These are phyloP conservation scores for Apostichopus leukothele DNA, from an alignment of 53 echinoderm and acorn worm genomes.

Conservation along the genomic window DNA sequence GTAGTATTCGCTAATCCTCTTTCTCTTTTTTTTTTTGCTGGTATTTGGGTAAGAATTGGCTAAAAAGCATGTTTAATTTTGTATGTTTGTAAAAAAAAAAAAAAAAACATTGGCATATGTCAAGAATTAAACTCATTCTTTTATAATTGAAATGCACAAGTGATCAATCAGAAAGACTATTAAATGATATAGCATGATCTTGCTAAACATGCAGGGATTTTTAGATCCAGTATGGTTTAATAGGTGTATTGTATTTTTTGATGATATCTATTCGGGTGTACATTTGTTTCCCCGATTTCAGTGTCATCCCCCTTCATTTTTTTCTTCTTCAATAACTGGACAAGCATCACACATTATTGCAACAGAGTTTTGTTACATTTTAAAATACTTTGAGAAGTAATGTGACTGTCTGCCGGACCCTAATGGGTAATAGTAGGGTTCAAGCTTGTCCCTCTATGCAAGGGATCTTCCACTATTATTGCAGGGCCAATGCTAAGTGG, in stretches of 20 bases:
- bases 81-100: constrained; percentile 1
- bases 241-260: neutral
- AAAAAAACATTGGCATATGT: neutral
- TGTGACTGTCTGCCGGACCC: too few relatives aligned
- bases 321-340: too few relatives aligned
- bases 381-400: too few relatives aligned
- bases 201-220: neutral
- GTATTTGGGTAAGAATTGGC: too few relatives aligned
- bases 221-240: neutral
- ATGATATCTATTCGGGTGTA: neutral
- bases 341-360: too few relatives aligned
- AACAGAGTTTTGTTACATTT: too few relatives aligned
- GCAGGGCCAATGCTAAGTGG: too few relatives aligned
- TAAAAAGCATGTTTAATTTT: neutral
- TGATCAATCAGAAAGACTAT: neutral
- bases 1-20: constrained; percentile 9
- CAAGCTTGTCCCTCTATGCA: too few relatives aligned
- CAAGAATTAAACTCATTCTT: constrained; percentile 11
- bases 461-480: too few relatives aligned
- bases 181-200: too few relatives aligned
- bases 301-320: too few relatives aligned
- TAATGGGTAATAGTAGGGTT: too few relatives aligned
- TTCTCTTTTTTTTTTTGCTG: neutral
- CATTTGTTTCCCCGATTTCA: neutral
- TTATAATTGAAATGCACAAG: constrained; percentile 13